Evolutionary conservation across 1,140 invertebrate genomes (phyloP).

Genomic region (Chrysomallon squamiferum): DNA sequence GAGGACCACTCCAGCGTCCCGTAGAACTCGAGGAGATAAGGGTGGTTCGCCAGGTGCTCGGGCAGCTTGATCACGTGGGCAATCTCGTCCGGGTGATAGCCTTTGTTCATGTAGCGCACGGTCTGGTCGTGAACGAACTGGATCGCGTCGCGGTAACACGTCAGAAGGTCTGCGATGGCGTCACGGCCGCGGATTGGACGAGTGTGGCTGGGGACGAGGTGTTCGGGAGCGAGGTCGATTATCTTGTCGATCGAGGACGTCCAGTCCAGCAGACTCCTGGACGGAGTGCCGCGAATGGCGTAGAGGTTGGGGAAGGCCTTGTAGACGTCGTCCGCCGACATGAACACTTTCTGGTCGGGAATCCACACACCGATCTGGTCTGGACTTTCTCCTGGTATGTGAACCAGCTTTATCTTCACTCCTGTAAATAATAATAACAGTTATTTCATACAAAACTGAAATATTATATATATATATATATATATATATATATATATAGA

Average conservation of each 20-base stretch:
- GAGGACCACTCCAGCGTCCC: slow-evolving; percentile 50
- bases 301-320: slow-evolving; percentile 54
- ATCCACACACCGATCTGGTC: slow-evolving; percentile 56
- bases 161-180: slow-evolving; percentile 31
- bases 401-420: slow-evolving; percentile 34
- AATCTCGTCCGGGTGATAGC: not conserved
- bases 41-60: not conserved
- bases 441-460: no score
- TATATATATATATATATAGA: no score
- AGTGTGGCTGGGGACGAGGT: slow-evolving; percentile 50
- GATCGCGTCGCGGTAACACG: slow-evolving; percentile 50
- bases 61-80: not conserved
- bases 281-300: slow-evolving; percentile 50
- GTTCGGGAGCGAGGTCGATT: slow-evolving; percentile 32
- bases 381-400: slow-evolving; percentile 53
- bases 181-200: slow-evolving; percentile 36
- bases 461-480: no score
- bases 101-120: slow-evolving; percentile 27
- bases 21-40: slow-evolving; percentile 2
- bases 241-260: slow-evolving; percentile 44
- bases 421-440: slow-evolving; percentile 20
- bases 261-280: slow-evolving; percentile 44
- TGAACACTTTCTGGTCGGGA: slow-evolving; percentile 31
- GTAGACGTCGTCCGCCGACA: slow-evolving; percentile 52
- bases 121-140: slow-evolving; percentile 46